These are phyloP conservation scores for Harpagus bidentatus DNA, from an alignment of 2,113 vertebrate species.

Conservation along the genomic window DNA sequence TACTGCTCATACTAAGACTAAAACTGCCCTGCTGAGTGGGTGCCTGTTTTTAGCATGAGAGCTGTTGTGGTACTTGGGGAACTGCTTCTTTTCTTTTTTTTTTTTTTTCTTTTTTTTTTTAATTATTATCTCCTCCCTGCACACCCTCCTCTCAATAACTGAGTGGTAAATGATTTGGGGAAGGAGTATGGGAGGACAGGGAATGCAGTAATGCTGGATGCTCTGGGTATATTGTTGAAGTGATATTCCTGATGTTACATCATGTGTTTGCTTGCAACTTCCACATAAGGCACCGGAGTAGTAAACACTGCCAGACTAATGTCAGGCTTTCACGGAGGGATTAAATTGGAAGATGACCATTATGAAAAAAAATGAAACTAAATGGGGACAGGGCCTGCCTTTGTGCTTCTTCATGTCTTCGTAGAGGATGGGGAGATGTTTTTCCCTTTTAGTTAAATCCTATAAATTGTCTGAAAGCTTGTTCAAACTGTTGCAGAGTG, in stretches of 20 bases:
- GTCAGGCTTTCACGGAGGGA: background rate
- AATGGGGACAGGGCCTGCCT: background rate
- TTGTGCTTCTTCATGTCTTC: background rate
- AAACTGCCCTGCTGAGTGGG: background rate
- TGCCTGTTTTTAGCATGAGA: background rate
- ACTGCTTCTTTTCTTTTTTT: background rate
- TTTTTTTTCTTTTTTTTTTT: too few species aligned
- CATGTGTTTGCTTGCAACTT: background rate
- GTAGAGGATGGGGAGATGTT: background rate
- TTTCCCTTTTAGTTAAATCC: background rate
- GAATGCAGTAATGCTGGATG: background rate
- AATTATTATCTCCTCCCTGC: background rate
- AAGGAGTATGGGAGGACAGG: background rate
- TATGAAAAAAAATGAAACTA: background rate
- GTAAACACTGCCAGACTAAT: background rate
- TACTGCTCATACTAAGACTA: background rate
- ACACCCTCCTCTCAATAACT: background rate
- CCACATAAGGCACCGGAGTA: background rate
- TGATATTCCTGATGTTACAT: background rate
- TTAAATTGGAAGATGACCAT: background rate
- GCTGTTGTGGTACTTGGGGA: background rate
- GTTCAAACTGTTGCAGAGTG: background rate
- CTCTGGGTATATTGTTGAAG: background rate
- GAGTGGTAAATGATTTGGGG: background rate
- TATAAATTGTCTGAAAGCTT: background rate